Percentiles rank a stretch among this genome's conserved stretches.
These are phyloP conservation scores for Polyergus mexicanus DNA, from an alignment of 1,140 invertebrate genomes.

Conservation along the genomic window DNA sequence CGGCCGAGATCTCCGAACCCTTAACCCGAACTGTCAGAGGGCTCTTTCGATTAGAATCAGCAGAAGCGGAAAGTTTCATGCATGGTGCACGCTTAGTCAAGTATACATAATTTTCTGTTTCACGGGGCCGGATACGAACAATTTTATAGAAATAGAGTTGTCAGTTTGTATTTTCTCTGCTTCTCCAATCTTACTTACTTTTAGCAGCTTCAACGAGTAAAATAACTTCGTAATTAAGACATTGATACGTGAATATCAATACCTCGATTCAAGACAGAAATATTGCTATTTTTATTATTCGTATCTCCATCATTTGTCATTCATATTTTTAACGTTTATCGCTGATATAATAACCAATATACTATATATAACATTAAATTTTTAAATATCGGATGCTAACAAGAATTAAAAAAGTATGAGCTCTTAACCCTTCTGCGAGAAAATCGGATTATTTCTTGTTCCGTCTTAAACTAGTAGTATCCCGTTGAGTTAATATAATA, in stretches of 20 bases:
- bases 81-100: constrained; percentile 72
- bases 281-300: too few species aligned
- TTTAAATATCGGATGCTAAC: too few species aligned
- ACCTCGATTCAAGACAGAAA: too few species aligned
- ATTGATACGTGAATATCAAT: too few species aligned
- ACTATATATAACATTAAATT: too few species aligned
- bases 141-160: constrained; percentile 28
- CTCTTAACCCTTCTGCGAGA: not conserved
- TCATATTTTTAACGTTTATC: too few species aligned
- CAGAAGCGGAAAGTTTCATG: constrained; percentile 56
- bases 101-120: constrained; percentile 73
- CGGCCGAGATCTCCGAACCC: constrained; percentile 25
- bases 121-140: constrained; percentile 35
- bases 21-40: constrained; percentile 48
- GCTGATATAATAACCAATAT: too few species aligned
- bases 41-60: constrained; percentile 68
- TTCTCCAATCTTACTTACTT: not conserved
- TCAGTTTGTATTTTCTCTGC: constrained; percentile 14
- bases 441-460: constrained; percentile 1
- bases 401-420: not conserved
- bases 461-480: constrained; percentile 8
- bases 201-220: too few species aligned
- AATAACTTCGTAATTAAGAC: too few species aligned
- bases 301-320: too few species aligned
- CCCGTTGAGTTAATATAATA: constrained; percentile 49